Conservation (phyloP, 2,888 invertebrate genomes). For the Pyrochroa serraticornis region DNA sequence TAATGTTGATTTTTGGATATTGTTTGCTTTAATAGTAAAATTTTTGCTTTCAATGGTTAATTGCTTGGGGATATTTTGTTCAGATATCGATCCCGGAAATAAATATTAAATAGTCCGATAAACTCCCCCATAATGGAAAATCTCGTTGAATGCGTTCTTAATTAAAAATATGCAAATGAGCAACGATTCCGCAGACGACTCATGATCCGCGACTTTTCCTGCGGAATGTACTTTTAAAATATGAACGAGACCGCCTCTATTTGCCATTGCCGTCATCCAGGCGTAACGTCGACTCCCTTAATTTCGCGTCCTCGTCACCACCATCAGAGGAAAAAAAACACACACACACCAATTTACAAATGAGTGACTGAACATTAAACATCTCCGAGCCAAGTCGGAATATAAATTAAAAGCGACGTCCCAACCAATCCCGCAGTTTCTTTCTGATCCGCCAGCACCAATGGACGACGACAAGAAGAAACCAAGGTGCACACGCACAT, state of each 20-base stretch:
- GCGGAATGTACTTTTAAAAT: conserved; percentile 35
- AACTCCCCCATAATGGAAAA: no score
- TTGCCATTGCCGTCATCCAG: conserved; percentile 33
- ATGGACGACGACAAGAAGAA: conserved; percentile 40
- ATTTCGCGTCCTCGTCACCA: conserved; percentile 18
- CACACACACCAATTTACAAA: conserved; percentile 47
- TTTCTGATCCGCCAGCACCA: conserved; percentile 46
- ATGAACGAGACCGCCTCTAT: conserved; percentile 44
- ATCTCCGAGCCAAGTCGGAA: conserved; percentile 44
- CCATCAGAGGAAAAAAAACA: conserved; percentile 35
- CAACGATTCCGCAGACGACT: neutral
- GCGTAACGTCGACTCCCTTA: conserved; percentile 33
- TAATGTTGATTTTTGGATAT: no score
- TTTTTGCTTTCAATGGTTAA: no score
- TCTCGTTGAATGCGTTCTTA: no score
- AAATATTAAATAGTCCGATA: no score
- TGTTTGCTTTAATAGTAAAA: no score
- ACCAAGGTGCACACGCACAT: conserved; percentile 27
- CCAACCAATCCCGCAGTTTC: conserved; percentile 43
- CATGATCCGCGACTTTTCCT: conserved; percentile 12
- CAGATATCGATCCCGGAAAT: no score
- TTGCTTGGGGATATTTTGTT: no score
- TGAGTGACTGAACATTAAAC: conserved; percentile 50
- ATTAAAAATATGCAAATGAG: no score
- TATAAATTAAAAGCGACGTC: conserved; percentile 54